Base-by-base conservation (phyloP, 2,888 invertebrate species). In the Phengaris alcon region DNA sequence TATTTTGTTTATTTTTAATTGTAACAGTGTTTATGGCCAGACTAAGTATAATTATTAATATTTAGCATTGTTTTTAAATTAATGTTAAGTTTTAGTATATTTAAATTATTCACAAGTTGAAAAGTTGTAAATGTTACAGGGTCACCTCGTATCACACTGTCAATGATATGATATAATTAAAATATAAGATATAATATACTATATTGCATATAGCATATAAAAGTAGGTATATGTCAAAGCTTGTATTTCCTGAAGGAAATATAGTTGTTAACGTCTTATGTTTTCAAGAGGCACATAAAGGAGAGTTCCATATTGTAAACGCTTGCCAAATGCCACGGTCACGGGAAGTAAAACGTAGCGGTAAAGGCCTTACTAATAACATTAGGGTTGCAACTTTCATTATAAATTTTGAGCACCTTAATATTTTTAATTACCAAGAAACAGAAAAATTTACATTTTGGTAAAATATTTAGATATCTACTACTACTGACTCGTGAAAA, bases 111-210 rank as follows among this genome's bases (percentile, higher is more conserved):
- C 6, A 35, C 44, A 35, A 74, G 59, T 57, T 15, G 13, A 74
- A 59, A 48, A 15, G 15, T 70, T 55, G 57, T 54, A 55, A 75
- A 57, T 69, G 69, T 69, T 57, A 75, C 75, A 75, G 75, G 75
- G 75, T 75, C 55, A 75, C 75, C 75, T 46, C 75, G 75, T 75
- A 75, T 75, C 75, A 69, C 46, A 54, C 12, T 52, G 52, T 72
- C 72, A 72, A 72, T 70, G 51, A 70, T 7, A 72, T 72, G 13
- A 72, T 51, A 70, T 64, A 64, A 12, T 64, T 64, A 35, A 64
- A 64, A 64, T 12, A 64, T 64, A 13, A 64, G 35, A 44, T 64
- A 59, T 59, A 48, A 48, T 52, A 44, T 64, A 64, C 22, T 59
- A 12, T 64, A 64, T 64, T 64, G 10, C 15, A 10, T 13, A 64